Conservation (phyloP, 1,140 invertebrate species). For the Drosophila persimilis region DNA sequence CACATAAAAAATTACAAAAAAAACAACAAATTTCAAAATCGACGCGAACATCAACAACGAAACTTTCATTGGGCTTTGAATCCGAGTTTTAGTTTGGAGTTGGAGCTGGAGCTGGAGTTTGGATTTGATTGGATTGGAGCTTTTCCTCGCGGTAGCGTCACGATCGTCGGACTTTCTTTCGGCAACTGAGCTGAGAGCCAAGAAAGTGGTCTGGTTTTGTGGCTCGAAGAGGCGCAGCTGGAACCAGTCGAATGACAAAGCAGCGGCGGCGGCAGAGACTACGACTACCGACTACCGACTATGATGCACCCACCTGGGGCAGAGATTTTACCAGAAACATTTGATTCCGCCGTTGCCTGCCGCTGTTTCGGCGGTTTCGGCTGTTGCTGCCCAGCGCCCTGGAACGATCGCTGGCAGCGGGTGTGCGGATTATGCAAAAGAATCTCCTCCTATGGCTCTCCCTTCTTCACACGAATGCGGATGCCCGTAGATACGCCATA, state of each 20-base stretch:
- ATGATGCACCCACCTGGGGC: slow-evolving; percentile 43
- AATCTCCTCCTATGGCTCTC: slow-evolving; percentile 12
- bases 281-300: slow-evolving; percentile 18
- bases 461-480: slow-evolving; percentile 41
- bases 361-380: slow-evolving; percentile 23
- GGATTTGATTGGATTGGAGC: not conserved
- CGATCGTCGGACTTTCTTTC: slow-evolving; percentile 81
- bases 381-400: slow-evolving; percentile 37
- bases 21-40: slow-evolving; percentile 28
- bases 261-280: slow-evolving; percentile 3
- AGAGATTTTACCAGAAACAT: slow-evolving; percentile 54
- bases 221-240: slow-evolving; percentile 56
- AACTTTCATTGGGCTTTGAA: slow-evolving; percentile 60
- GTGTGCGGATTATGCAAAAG: slow-evolving; percentile 57
- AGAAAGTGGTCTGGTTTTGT: slow-evolving; percentile 82
- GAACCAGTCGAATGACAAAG: slow-evolving; percentile 74
- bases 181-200: slow-evolving; percentile 77
- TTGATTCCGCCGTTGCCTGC: not conserved
- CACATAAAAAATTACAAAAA: slow-evolving; percentile 9
- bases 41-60: slow-evolving; percentile 45
- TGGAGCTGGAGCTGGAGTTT: slow-evolving; percentile 9
- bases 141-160: slow-evolving; percentile 31
- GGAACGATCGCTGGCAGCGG: slow-evolving; percentile 16
- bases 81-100: slow-evolving; percentile 6
- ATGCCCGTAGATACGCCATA: slow-evolving; percentile 17